Conservation (phyloP, 2,113 vertebrate genomes). For the Boleophthalmus pectinirostris region DNA sequence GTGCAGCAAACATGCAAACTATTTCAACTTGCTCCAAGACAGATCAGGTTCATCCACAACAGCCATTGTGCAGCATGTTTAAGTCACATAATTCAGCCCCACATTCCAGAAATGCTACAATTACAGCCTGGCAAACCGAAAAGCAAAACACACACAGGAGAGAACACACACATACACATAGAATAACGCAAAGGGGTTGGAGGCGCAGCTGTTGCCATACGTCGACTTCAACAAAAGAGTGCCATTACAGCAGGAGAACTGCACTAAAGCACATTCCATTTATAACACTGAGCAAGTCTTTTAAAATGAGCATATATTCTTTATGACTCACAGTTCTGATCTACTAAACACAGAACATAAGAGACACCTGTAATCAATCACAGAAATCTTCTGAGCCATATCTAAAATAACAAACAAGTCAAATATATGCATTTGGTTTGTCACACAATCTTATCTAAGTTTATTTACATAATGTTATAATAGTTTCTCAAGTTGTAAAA, state of each 20-base stretch:
- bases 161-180: conserved; percentile 14
- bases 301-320: neutral
- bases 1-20: conserved; percentile 53
- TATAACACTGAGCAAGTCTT: neutral
- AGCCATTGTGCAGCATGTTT: conserved; percentile 40
- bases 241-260: conserved; percentile 50
- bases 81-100: conserved; percentile 31
- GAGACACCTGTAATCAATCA: neutral
- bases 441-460: neutral
- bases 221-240: conserved; percentile 58
- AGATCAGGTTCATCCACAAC: conserved; percentile 38
- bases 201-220: conserved; percentile 70
- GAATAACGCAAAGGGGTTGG: conserved; percentile 6
- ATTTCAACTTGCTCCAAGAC: conserved; percentile 21
- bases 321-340: neutral
- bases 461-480: neutral
- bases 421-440: neutral
- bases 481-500: neutral
- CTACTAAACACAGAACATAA: neutral
- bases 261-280: conserved; percentile 42
- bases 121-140: conserved; percentile 43
- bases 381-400: neutral
- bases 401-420: neutral
- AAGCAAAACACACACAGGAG: conserved; percentile 27
- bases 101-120: conserved; percentile 61